phyloP scores from a whole-genome alignment of 2,888 invertebrate species.

The Xestia rhomboidea region DNA sequence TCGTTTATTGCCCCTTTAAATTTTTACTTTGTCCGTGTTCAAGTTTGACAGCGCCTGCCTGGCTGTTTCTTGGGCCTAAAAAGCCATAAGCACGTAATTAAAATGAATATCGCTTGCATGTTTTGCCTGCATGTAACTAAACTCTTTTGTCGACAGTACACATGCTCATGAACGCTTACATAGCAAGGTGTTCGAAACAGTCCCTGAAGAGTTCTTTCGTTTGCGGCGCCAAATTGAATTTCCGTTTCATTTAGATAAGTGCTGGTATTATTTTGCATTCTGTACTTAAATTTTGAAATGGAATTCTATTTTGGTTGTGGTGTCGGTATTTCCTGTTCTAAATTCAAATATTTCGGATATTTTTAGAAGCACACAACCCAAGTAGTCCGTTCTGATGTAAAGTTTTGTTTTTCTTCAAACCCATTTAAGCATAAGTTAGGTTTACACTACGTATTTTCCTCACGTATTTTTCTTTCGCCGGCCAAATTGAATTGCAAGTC shows the following conservation, averaged over 20 bases:
- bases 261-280: slow-evolving; percentile 63
- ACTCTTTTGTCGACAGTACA: slow-evolving; percentile 26
- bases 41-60: slow-evolving; percentile 7
- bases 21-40: slow-evolving; percentile 2
- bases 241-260: slow-evolving; percentile 70
- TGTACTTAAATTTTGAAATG: slow-evolving; percentile 53
- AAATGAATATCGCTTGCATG: slow-evolving; percentile 5
- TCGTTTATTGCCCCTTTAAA: too few relatives aligned
- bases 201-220: slow-evolving; percentile 68
- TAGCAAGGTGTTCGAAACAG: slow-evolving; percentile 51
- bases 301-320: slow-evolving; percentile 39
- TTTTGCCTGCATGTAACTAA: neutral
- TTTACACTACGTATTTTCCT: slow-evolving; percentile 19
- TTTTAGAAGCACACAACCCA: neutral
- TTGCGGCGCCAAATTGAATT: slow-evolving; percentile 72
- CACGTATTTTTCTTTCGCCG: slow-evolving; percentile 29
- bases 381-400: neutral
- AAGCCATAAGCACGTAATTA: neutral
- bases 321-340: slow-evolving; percentile 20
- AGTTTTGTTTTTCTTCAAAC: neutral
- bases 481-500: slow-evolving; percentile 41
- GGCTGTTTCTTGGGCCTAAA: neutral
- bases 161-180: slow-evolving; percentile 56
- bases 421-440: neutral
- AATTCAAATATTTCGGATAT: neutral